These are phyloP conservation scores for Loripinus fragilis DNA, from an alignment of 2,888 invertebrate genomes.

Conservation along the genomic window DNA sequence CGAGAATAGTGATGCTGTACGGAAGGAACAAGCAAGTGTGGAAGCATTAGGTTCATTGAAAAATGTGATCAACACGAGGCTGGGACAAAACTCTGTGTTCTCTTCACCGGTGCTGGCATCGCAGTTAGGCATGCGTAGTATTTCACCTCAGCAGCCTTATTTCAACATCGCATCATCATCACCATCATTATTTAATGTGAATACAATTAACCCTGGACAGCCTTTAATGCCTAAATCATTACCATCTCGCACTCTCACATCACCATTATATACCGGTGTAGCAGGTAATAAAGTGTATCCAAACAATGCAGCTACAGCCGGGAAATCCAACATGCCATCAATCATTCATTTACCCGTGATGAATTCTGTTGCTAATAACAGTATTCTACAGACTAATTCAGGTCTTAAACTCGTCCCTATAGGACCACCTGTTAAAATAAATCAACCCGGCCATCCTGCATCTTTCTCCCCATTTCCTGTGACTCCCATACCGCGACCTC, in stretches of 20 bases:
- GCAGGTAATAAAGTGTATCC: background rate
- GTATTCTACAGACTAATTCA: conserved; percentile 5
- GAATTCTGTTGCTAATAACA: conserved; percentile 1
- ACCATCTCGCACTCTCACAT: background rate
- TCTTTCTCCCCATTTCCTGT: background rate
- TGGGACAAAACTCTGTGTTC: background rate
- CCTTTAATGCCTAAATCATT: background rate
- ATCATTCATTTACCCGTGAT: conserved; percentile 8
- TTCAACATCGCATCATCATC: background rate
- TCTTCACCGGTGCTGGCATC: background rate
- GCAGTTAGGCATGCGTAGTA: background rate
- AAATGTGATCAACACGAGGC: conserved; percentile 37
- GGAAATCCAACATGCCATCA: background rate
- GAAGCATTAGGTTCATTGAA: conserved; percentile 43
- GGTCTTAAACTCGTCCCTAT: conserved; percentile 32
- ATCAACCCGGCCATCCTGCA: background rate
- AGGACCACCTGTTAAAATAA: conserved; percentile 15
- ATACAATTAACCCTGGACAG: background rate
- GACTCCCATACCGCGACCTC: background rate
- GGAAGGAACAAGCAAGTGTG: conserved; percentile 18
- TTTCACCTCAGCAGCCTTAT: background rate
- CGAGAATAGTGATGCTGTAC: background rate
- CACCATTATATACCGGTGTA: background rate
- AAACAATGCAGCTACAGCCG: background rate
- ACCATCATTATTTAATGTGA: background rate